phyloP scores from a whole-genome alignment of 2,113 vertebrate species.

The Ptyas mucosa region DNA sequence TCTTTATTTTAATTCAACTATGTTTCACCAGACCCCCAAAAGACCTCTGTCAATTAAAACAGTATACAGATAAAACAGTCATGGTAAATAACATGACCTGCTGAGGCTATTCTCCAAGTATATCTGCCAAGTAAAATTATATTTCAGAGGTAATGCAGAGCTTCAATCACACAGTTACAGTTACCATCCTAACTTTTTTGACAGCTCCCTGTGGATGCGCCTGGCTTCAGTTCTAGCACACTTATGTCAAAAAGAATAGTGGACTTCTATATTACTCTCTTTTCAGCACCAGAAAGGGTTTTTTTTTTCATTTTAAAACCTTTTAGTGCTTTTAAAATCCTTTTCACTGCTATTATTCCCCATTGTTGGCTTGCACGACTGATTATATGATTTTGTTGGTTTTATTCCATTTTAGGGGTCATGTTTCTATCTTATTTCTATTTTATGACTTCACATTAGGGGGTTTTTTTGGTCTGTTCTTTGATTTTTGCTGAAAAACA shows the following conservation, averaged over 20 bases:
- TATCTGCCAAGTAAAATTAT: not conserved
- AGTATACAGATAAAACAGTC: not conserved
- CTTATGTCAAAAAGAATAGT: not conserved
- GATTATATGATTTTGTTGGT: not conserved
- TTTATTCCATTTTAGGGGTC: not conserved
- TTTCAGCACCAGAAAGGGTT: not conserved
- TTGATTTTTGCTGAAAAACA: not conserved
- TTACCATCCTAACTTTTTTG: not conserved
- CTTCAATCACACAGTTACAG: not conserved
- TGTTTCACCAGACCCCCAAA: not conserved
- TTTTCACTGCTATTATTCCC: not conserved
- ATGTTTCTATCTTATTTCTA: not conserved
- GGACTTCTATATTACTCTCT: no score
- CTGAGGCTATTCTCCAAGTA: not conserved
- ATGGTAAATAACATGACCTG: not conserved
- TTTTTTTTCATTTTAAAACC: not conserved
- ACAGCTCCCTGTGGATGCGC: not conserved
- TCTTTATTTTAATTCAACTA: not conserved
- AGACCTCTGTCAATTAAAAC: not conserved
- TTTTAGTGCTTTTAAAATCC: not conserved
- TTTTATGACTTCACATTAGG: not conserved
- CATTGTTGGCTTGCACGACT: not conserved
- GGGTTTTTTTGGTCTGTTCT: not conserved
- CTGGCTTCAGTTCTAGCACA: not conserved
- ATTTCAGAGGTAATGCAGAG: not conserved